Evolutionary conservation across 2,888 invertebrate genomes (phyloP), one percentile per base, ranked within the genome.

Genomic region (Agrenia bidenticulata): DNA sequence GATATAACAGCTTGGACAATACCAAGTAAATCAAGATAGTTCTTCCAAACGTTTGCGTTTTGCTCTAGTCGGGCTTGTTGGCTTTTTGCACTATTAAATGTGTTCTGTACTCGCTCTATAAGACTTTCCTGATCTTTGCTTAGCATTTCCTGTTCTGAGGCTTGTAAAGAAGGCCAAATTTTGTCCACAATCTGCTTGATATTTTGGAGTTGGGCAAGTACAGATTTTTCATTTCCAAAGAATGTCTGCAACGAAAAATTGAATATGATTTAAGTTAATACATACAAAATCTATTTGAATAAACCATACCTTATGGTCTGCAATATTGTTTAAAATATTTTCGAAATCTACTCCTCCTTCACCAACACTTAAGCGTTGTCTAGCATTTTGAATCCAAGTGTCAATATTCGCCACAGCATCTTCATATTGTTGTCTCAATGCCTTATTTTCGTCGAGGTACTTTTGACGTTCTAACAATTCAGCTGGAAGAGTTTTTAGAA

Each of bases 311-410:
- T 91, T 92, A 78, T 93, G 93, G 77, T 93, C 91, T 78, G 92
- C 90, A 24, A 95, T 82, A 77, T 93, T 91, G 7, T 86, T 83
- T 55, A 88, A 83, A 9, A 94, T 88, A 74, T 91, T 91, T 76
- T 90, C 90, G 78, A 92, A 94, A 79, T 95, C 91, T 5, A 94
- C 88, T 15, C 94, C 94, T 71, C 90, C 89, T 77, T 89, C 89
- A 17, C 88, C 87, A 77, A 88, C 87, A 69, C 87, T 86, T 23
- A 94, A 80, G 50, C 89, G 86, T 56, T 88, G 85, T 74, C 89
- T 88, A 0, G 93, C 92, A 78, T 92, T 90, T 77, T 88, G 88
- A 0, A 92, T 87, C 92, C 94, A 93, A 60, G 86, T 85, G 76
- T 87, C 88, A 5, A 95, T 84, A 79, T 89, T 89, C 54, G 89